Conservation (phyloP, 2,888 invertebrate species). For the Chirona hameri region DNA sequence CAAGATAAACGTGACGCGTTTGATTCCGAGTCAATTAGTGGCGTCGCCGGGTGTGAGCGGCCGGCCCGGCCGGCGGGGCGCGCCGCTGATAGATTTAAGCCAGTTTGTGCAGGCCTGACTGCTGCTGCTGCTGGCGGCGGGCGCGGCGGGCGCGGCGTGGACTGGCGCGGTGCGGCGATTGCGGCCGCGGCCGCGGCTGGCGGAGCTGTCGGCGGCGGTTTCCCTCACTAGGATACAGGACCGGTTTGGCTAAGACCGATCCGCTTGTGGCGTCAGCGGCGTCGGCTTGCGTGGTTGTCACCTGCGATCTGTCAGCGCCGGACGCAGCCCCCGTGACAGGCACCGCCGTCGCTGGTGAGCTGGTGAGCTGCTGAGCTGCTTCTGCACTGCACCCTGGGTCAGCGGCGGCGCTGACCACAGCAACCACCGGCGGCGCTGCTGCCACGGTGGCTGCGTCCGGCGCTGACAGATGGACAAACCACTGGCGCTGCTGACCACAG, state of each 20-base stretch:
- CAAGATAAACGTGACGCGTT: neutral
- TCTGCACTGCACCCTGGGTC: too few relatives aligned
- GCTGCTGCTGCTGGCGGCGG: neutral
- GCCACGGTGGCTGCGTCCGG: too few relatives aligned
- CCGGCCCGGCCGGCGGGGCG: neutral
- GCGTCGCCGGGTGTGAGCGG: neutral
- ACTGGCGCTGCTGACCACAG: too few relatives aligned
- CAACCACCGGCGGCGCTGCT: too few relatives aligned
- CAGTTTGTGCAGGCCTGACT: neutral
- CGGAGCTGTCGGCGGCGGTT: neutral
- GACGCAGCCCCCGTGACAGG: neutral
- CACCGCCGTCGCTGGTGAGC: too few relatives aligned
- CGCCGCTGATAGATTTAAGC: neutral
- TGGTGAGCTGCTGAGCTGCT: too few relatives aligned
- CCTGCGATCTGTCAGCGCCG: neutral
- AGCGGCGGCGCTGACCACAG: too few relatives aligned
- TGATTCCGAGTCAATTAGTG: neutral
- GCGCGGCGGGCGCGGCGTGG: too few relatives aligned
- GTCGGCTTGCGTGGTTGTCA: neutral
- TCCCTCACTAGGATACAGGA: neutral
- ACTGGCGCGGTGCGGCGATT: too few relatives aligned
- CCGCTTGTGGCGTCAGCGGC: neutral
- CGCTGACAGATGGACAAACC: too few relatives aligned
- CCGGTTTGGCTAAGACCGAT: neutral
- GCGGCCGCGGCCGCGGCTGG: too few relatives aligned